Percentiles rank a stretch among this genome's conserved stretches.
Conservation (phyloP, 2,888 invertebrate genomes). For the Volucella bombylans region DNA sequence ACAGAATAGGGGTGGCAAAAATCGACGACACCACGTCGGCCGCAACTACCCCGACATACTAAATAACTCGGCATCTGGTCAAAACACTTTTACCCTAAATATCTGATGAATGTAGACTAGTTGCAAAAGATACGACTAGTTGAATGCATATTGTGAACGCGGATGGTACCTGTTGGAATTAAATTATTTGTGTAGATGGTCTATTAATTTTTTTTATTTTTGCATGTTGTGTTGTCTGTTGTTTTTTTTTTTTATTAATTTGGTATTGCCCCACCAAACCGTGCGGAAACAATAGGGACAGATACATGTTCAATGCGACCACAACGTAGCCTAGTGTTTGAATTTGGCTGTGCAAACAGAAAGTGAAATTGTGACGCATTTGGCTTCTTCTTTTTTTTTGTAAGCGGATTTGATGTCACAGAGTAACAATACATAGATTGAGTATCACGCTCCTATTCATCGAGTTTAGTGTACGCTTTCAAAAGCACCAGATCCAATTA, state of each 20-base stretch:
- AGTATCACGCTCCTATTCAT: conserved; percentile 50
- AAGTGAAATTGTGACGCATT: conserved; percentile 64
- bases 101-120: conserved; percentile 52
- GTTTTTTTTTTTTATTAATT: neutral
- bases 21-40: conserved; percentile 1
- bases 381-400: neutral
- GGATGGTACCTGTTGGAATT: conserved; percentile 62
- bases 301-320: conserved; percentile 1
- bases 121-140: neutral
- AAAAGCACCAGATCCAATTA: conserved; percentile 31
- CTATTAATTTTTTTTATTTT: conserved; percentile 45
- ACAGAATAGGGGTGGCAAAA: conserved; percentile 13
- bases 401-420: conserved; percentile 52
- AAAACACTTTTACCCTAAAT: conserved; percentile 66
- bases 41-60: conserved; percentile 1
- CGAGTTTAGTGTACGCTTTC: conserved; percentile 34
- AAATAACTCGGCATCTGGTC: conserved; percentile 28
- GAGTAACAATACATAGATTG: conserved; percentile 47
- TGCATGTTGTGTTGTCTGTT: conserved; percentile 42
- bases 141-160: conserved; percentile 22
- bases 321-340: neutral
- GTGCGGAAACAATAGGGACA: conserved; percentile 29
- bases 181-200: conserved; percentile 23
- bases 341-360: conserved; percentile 33
- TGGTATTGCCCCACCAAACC: conserved; percentile 30